Percentiles rank a stretch among this genome's conserved stretches.
phyloP scores from a whole-genome alignment of 2,888 invertebrate genomes.

The Philereme vetulata region DNA sequence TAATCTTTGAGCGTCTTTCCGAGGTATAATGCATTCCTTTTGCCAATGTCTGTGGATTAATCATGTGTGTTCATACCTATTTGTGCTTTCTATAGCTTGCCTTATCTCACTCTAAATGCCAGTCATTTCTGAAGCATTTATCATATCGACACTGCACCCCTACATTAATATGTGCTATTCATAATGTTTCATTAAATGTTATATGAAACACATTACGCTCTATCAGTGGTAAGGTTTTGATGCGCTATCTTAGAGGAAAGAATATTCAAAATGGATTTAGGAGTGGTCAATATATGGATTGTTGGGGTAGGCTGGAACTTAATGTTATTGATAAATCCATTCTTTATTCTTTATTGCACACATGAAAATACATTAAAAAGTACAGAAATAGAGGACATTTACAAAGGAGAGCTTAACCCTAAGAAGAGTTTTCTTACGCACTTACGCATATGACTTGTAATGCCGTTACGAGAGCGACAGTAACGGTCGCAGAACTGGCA shows the following conservation, averaged over 20 bases:
- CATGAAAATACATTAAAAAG: no score
- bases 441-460: no score
- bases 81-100: not conserved
- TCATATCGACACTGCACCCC: slow-evolving; percentile 77
- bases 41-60: not conserved
- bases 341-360: no score
- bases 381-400: no score
- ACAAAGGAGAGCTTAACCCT: no score
- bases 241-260: slow-evolving; percentile 31
- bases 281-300: slow-evolving; percentile 24
- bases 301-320: slow-evolving; percentile 23
- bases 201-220: slow-evolving; percentile 64
- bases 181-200: slow-evolving; percentile 81
- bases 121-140: slow-evolving; percentile 76
- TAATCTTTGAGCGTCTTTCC: not conserved
- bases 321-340: slow-evolving; percentile 4
- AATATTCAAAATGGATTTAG: slow-evolving; percentile 25
- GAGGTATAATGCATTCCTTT: not conserved
- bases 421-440: no score
- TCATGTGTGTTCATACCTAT: slow-evolving; percentile 1
- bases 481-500: no score
- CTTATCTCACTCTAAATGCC: slow-evolving; percentile 39
- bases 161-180: slow-evolving; percentile 73
- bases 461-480: no score
- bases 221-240: slow-evolving; percentile 41